Base-by-base conservation (phyloP, 2,797 vertebrate genomes). In the Chaunax sp. region DNA sequence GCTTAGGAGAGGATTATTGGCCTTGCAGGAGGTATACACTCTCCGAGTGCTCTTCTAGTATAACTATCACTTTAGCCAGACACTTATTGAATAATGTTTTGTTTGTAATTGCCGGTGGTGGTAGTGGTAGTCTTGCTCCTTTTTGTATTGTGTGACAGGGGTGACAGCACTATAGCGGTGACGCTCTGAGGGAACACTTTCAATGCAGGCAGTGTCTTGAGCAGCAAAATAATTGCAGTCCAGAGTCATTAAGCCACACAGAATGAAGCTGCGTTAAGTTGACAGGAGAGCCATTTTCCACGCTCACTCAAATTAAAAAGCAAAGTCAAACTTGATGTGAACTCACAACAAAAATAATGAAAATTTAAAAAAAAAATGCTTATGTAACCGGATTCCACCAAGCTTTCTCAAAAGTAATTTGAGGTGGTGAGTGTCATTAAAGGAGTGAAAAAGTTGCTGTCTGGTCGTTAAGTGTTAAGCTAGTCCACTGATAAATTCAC, bases 151-250 rank as follows among this genome's bases (percentile, higher is more conserved):
- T 49, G 43, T 30, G 55, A 60, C 45, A 33, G 23, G 19, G 15
- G 41, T n/a, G 30, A 64, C 14, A 19, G 52, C 41, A 12, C 33
- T 20, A 56, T 22, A 13, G 47, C 12, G 55, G 7, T 23, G 65
- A 63, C 38, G 53, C 38, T 70, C 40, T 60, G 65, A 74, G 80
- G 45, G 70, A 83, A 86, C 69, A 69, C 63, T 61, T 64, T 59
- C 38, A 33, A 73, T 62, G 30, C 15, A 45, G 55, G 23, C 50
- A 30, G 18, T 18, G 59, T 75, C 65, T 72, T 52, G 37, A 63
- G 43, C 55, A 40, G 67, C 50, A 51, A 68, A 70, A 79, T 82
- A 81, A 83, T 69, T 85, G 84, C 65, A 33, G 57, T 79, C 61
- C 60, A 59, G 46, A 64, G 26, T 57, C 68, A 77, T 68, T 69